Evolutionary conservation across 2,888 invertebrate species (phyloP).

Genomic region (Caenorhabditis japonica): DNA sequence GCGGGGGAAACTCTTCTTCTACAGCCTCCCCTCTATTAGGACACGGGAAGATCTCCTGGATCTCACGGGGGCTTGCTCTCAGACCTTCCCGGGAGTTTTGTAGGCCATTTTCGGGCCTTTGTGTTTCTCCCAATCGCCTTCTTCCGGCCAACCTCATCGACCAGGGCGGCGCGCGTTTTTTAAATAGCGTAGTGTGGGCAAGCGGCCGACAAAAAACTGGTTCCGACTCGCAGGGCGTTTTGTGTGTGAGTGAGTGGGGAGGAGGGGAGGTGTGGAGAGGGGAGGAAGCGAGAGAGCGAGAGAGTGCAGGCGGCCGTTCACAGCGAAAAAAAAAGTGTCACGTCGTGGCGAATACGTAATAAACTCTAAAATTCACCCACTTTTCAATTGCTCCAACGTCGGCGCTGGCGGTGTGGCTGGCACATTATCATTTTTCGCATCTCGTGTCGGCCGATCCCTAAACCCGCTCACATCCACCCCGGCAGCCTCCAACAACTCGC

Average conservation of each 20-base stretch:
- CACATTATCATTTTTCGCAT: no score
- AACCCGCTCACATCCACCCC: constrained; percentile 30
- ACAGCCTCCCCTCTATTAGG: constrained; percentile 60
- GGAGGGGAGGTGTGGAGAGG: constrained; percentile 1
- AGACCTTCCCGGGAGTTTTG: constrained; percentile 69
- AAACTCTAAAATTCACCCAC: no score
- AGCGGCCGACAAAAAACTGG: constrained; percentile 48
- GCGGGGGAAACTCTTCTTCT: constrained; percentile 57
- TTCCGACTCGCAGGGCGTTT: constrained; percentile 11
- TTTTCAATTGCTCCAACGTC: no score
- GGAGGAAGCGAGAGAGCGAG: no score
- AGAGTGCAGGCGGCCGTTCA: no score
- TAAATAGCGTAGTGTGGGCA: not conserved
- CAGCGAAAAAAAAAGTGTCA: no score
- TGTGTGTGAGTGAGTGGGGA: constrained; percentile 7
- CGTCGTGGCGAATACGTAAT: no score
- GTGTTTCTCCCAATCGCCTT: constrained; percentile 56
- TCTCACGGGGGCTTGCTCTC: constrained; percentile 64
- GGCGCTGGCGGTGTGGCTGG: no score
- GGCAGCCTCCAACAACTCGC: not conserved
- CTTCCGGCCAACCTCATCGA: constrained; percentile 49
- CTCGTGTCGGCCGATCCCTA: not conserved
- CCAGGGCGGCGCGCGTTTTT: not conserved
- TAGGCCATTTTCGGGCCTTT: constrained; percentile 55
- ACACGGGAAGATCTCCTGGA: constrained; percentile 60